These are phyloP conservation scores for Antennarius striatus DNA, from an alignment of 2,113 vertebrate genomes.

Conservation along the genomic window DNA sequence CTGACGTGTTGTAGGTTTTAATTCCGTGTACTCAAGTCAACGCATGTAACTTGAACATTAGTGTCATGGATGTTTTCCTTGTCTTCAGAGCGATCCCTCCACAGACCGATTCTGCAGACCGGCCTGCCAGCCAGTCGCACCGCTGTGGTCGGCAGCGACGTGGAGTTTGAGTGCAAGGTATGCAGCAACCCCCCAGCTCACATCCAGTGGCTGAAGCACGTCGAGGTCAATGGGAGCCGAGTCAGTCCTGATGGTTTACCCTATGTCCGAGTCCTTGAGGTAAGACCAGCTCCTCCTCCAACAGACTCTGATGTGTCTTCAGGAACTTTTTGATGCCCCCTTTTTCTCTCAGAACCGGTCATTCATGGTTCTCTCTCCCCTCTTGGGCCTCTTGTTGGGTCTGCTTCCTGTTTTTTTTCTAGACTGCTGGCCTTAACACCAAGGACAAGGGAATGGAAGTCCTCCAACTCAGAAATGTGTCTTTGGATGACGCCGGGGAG, in stretches of 20 bases:
- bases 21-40: too few relatives aligned
- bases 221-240: conserved; percentile 94
- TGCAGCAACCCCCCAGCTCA: conserved; percentile 93
- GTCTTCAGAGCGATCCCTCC: conserved; percentile 89
- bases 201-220: conserved; percentile 95
- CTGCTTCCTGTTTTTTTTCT: conserved; percentile 85
- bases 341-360: conserved; percentile 68
- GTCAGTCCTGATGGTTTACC: conserved; percentile 88
- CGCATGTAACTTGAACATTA: neutral
- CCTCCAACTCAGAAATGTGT: conserved; percentile 98
- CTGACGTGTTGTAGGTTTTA: too few relatives aligned
- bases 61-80: conserved; percentile 13
- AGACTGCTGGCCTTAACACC: conserved; percentile 99
- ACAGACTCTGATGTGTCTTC: conserved; percentile 71
- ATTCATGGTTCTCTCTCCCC: conserved; percentile 69
- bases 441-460: conserved; percentile 99
- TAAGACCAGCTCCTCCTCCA: conserved; percentile 76
- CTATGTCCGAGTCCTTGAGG: conserved; percentile 93
- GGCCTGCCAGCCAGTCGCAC: conserved; percentile 95
- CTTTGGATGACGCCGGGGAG: conserved; percentile 98
- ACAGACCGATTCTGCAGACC: conserved; percentile 95
- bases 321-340: conserved; percentile 38
- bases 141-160: conserved; percentile 91
- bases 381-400: conserved; percentile 77
- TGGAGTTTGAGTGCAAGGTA: conserved; percentile 97